Conservation (phyloP, 2,888 invertebrate genomes). For the Hirudinaria manillensis region DNA sequence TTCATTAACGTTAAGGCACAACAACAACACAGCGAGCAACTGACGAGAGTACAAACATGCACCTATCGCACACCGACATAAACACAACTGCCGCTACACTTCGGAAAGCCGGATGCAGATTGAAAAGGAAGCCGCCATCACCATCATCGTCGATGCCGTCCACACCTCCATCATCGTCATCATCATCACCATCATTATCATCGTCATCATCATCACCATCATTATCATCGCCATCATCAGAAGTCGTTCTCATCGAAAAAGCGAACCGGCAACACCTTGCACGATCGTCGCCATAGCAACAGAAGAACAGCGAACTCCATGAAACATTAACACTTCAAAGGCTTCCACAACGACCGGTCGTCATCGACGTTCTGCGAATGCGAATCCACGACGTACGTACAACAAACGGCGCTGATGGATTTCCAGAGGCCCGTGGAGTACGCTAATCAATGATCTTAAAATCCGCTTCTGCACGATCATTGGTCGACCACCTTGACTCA, state of each 20-base stretch:
- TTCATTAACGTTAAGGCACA: no score
- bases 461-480: constrained; percentile 7
- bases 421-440: background rate
- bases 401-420: constrained; percentile 3
- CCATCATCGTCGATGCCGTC: background rate
- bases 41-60: no score
- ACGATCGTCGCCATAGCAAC: no score
- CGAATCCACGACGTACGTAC: background rate
- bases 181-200: background rate
- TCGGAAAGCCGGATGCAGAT: background rate
- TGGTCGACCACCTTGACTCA: background rate
- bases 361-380: background rate
- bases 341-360: background rate
- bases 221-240: background rate
- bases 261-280: no score
- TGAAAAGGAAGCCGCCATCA: background rate
- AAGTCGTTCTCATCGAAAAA: background rate
- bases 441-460: constrained; percentile 18
- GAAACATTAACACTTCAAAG: constrained; percentile 1
- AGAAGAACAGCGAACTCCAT: no score
- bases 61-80: no score
- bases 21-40: no score
- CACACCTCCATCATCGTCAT: background rate
- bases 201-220: background rate
- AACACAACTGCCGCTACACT: no score